Evolutionary conservation across 2,113 vertebrate species (phyloP), one percentile per base, ranked within the genome.

Genomic region (Nycticebus coucang): DNA sequence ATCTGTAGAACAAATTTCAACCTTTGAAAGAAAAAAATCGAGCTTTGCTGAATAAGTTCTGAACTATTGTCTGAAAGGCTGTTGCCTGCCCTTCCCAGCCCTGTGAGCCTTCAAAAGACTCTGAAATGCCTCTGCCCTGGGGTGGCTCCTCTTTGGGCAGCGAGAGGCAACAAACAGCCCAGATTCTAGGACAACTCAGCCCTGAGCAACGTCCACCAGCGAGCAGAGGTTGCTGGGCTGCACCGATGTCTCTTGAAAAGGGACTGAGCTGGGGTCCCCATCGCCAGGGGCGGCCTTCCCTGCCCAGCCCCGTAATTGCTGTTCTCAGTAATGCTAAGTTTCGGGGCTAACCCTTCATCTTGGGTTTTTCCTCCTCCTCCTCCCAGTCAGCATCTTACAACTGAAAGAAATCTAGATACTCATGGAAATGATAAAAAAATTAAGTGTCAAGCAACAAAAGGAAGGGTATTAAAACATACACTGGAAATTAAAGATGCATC

Each of bases 1-100:
- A 93, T 89, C 89, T 93, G 66, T n/a, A 78, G 94, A 91, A 87
- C 91, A 94, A 57, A 96, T 90, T 96, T 91, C 91, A 87, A 7
- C 92, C 93, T 97, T 94, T 87, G 89, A 91, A 94, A 72, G 66
- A 15, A 69, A 82, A 50, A 41, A 72, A 55, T 2, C 8, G 18
- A 71, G 69, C 93, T 91, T 81, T 92, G 81, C 80, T 57, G 81
- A 87, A 24, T 78, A 81, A 92, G 94, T 95, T 89, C 71, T 81
- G 84, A 90, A 41, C 66, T 60, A 22, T 93, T 57, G 83, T 87
- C 77, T 77, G 90, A 4, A 41, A 41, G 74, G 62, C 55, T 1
- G 17, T 22, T 1, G 0, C 80, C 72, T 53, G 13, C 62, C 89
- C 79, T 57, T 66, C 62, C 0, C 64, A 5, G 83, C 45, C 0